Conservation (phyloP, 2,888 invertebrate genomes). For the Andricus curvator region DNA sequence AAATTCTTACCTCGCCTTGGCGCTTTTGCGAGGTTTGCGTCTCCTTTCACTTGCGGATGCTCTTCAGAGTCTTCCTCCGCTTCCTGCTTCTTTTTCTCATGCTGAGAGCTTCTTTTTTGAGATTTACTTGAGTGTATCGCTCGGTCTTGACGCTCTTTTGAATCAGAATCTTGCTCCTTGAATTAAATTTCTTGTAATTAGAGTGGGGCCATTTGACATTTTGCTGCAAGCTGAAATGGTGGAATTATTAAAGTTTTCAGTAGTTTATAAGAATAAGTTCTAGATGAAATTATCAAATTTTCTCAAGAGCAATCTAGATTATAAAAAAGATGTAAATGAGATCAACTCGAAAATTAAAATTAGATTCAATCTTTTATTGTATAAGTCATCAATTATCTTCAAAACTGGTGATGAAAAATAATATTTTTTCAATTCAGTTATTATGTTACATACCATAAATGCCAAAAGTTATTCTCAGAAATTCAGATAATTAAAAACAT, state of each 20-base stretch:
- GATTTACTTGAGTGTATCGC: constrained; percentile 17
- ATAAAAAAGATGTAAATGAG: background rate
- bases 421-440: too few relatives aligned
- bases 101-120: constrained; percentile 51
- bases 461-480: too few relatives aligned
- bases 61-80: constrained; percentile 41
- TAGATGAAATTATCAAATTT: background rate
- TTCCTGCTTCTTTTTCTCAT: constrained; percentile 41
- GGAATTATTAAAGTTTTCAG: background rate
- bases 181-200: constrained; percentile 7
- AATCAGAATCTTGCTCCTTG: background rate
- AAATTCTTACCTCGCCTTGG: constrained; percentile 30
- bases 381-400: too few relatives aligned
- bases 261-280: background rate
- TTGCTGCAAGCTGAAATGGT: background rate
- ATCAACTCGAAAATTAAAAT: too few relatives aligned
- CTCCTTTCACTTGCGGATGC: constrained; percentile 42
- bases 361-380: too few relatives aligned
- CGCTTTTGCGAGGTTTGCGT: constrained; percentile 41
- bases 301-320: background rate
- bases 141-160: constrained; percentile 32
- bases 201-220: background rate
- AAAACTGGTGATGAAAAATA: too few relatives aligned
- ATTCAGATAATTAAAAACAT: too few relatives aligned
- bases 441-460: too few relatives aligned